Base-by-base conservation (phyloP, 2,888 invertebrate species). In the Philereme transversata region DNA sequence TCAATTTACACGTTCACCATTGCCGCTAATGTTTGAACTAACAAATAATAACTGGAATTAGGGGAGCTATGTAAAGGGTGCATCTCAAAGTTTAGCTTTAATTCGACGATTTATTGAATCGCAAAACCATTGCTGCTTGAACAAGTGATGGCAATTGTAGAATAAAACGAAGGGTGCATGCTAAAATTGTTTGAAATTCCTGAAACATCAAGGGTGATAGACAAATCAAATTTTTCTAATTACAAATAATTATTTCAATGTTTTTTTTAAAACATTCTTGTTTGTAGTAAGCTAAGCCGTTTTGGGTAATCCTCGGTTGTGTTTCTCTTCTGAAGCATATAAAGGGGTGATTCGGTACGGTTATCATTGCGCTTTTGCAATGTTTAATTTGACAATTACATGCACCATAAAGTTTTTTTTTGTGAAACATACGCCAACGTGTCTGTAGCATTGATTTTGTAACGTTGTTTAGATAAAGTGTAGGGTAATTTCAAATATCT, bases 331-430 rank as follows among this genome's bases (percentile, higher is more conserved):
- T 52, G 74, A 73, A 69, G 70, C 72, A 69, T 65, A 67, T 64
- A 71, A 71, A 70, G 75, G 88, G 86, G 84, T 74, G 81, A 88
- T 90, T 88, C 70, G 86, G 59, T 62, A 70, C 84, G 85, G 86
- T 80, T 74, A 60, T 72, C 83, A 84, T 83, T 84, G 81, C 76
- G 77, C 79, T 74, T 81, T 72, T 66, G 60, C 49, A 62, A 35
- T 62, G 56, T 61, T 64, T 57, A 62, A 62, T 62, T 66, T 64
- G 59, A 62, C 65, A 61, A 57, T 64, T 50, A 48, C 4, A 50
- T 46, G 46, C 41, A 5, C 36, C 35, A 46, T 51, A 57, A 62
- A 41, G 5, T 34, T 57, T 53, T 41, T 48, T 57, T 53, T 41
- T 48, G 22, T 43, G 22, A 44, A 44, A 10, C 43, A 22, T 1